Evolutionary conservation across 2,797 vertebrate species (phyloP).

Genomic region (Microhierax caerulescens): DNA sequence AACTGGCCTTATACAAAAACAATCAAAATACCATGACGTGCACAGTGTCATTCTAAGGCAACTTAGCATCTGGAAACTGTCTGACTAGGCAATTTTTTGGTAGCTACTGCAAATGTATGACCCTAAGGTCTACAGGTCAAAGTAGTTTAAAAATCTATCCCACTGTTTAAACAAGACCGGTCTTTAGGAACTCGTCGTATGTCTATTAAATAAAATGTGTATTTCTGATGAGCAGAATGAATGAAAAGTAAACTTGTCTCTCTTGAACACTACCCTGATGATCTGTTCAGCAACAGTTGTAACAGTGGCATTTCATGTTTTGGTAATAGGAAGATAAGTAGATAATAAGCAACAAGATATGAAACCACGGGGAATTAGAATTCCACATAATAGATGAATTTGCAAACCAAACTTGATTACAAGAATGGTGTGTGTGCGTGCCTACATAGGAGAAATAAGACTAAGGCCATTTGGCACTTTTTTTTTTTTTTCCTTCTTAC

Average conservation of each 20-base stretch:
- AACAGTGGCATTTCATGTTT: background rate
- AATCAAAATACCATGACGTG: background rate
- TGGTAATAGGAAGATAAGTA: background rate
- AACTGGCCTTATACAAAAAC: background rate
- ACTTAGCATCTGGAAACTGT: background rate
- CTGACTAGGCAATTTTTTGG: background rate
- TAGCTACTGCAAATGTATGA: background rate
- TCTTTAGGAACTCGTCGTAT: background rate
- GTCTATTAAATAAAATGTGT: background rate
- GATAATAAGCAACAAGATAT: background rate
- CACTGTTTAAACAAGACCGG: background rate
- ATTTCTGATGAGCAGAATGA: background rate
- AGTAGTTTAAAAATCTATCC: background rate
- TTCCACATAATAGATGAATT: background rate
- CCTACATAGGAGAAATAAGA: background rate
- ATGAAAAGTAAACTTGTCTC: background rate
- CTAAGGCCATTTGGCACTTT: background rate
- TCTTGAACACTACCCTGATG: background rate
- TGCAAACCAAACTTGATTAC: background rate
- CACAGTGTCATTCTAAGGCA: background rate
- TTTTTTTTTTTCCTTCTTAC: background rate
- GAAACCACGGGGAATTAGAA: background rate
- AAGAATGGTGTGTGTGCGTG: background rate
- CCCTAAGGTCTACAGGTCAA: background rate
- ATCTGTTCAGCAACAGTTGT: background rate